Base-by-base conservation (phyloP, 2,888 invertebrate genomes). In the Drosophila prolongata region DNA sequence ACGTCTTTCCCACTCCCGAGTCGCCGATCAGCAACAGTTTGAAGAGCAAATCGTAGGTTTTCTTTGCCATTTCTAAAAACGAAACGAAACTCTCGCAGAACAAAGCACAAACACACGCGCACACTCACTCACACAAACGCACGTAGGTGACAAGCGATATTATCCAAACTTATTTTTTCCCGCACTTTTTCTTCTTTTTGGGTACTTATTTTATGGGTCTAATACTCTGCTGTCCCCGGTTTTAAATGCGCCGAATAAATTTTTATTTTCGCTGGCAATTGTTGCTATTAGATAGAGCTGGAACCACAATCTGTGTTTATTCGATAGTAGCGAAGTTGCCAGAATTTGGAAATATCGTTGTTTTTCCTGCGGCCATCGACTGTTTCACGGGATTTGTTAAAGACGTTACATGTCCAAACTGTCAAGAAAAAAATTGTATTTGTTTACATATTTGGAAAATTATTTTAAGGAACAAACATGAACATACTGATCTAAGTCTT, bases 1-100 rank as follows among this genome's bases (percentile, higher is more conserved):
- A 98, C 59, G 98, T 98, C 93, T 98, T 98, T 86, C 98, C 98
- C 80, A 98, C 98, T 81, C 98, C 98, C 56, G 97, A 97, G 93
- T 98, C 98, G 79, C 98, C 98, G 92, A 98, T 98, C 84, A 98
- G 94, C 81, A 98, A 93, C 87, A 98, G 94, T 94, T 98, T 98
- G 93, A 98, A 98, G 90, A 98, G 93, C 91, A 98, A 94, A 94
- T 98, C 98, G 94, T 98, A 98, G 80, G 98, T 97, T 94, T 97
- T 97, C 94, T 98, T 98, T 92, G 97, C 97, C 97, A 98, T 98
- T 95, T 94, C 47, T 6, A 35, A n/a, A 38, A 43, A 34, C 47
- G 30, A 11, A 47, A 47, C 69, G 38, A 47, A 35, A 72, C 34
- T 24, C 59, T 59, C 59, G 65, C 65, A 65, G 61, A 64, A 62